phyloP scores from a whole-genome alignment of 2,888 invertebrate species.

The Clitarchus hookeri region DNA sequence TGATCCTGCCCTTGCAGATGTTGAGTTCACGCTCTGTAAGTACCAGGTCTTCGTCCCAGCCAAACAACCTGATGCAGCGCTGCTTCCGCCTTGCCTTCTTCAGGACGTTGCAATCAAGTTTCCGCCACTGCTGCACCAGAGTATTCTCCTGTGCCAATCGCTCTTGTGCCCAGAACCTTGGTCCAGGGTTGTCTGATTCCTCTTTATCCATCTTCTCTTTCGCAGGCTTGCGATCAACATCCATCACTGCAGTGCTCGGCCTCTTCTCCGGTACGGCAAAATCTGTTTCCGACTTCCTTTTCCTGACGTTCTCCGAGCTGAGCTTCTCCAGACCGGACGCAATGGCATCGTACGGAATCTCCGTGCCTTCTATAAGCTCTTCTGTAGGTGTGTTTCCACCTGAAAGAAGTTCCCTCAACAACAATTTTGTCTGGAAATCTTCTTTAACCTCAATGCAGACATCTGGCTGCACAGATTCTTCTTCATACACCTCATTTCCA shows the following conservation, averaged over 20 bases:
- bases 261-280: neutral
- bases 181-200: neutral
- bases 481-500: neutral
- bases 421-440: neutral
- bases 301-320: neutral
- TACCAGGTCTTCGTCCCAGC: neutral
- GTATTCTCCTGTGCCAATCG: neutral
- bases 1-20: slow-evolving; percentile 16
- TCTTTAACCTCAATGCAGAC: neutral
- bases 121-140: neutral
- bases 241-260: neutral
- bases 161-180: neutral
- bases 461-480: neutral
- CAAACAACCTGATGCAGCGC: neutral
- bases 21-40: neutral
- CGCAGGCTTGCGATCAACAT: neutral
- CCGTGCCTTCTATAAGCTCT: neutral
- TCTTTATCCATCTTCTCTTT: neutral
- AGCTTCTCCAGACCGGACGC: neutral
- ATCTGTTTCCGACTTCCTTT: neutral
- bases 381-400: neutral
- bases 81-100: slow-evolving; percentile 8
- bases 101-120: neutral
- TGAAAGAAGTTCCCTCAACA: neutral
- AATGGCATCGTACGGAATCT: neutral